Conservation (phyloP, 2,888 invertebrate species). For the Philopedon plagiatum region DNA sequence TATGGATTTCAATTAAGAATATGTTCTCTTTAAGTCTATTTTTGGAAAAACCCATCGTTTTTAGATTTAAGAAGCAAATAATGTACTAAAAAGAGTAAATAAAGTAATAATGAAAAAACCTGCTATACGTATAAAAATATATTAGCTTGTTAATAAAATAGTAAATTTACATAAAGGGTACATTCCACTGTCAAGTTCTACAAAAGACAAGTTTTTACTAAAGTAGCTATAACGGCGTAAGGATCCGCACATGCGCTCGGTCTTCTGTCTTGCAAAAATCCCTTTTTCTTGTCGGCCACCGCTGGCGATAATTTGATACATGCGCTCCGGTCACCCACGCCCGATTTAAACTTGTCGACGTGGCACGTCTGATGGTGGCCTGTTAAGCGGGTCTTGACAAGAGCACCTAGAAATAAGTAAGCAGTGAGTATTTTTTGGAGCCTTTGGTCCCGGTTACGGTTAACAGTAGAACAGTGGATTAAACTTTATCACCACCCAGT, state of each 20-base stretch:
- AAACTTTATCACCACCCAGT: too few relatives aligned
- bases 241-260: slow-evolving; percentile 94
- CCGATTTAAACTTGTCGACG: slow-evolving; percentile 90
- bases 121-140: neutral
- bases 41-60: too few relatives aligned
- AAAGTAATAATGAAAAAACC: too few relatives aligned
- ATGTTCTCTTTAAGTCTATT: too few relatives aligned
- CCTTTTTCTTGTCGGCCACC: slow-evolving; percentile 90
- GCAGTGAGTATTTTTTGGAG: too few relatives aligned
- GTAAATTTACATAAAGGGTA: neutral
- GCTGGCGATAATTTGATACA: slow-evolving; percentile 93
- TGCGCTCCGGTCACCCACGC: slow-evolving; percentile 92
- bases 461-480: too few relatives aligned
- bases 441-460: too few relatives aligned
- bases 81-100: too few relatives aligned
- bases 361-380: slow-evolving; percentile 95
- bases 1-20: too few relatives aligned
- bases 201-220: slow-evolving; percentile 78
- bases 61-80: too few relatives aligned
- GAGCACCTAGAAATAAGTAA: slow-evolving; percentile 70
- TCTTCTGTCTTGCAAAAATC: slow-evolving; percentile 93
- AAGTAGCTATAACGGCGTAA: slow-evolving; percentile 84
- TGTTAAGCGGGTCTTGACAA: slow-evolving; percentile 94
- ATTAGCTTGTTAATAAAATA: neutral
- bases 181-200: slow-evolving; percentile 10